phyloP scores from a whole-genome alignment of 2,113 vertebrate species.

The Siniperca chuatsi region DNA sequence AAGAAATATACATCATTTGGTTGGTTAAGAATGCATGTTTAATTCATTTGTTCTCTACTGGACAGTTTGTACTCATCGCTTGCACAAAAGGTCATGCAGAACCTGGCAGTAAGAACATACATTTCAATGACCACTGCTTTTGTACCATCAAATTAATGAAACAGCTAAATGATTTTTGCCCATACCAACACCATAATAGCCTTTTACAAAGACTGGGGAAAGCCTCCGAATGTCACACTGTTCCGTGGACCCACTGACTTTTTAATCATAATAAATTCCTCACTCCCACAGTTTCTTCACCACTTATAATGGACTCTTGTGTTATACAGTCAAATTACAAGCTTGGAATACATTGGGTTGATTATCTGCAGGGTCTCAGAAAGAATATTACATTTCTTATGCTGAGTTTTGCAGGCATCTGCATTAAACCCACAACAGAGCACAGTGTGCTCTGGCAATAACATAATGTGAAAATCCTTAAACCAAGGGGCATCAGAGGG shows the following conservation, averaged over 20 bases:
- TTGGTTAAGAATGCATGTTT: neutral
- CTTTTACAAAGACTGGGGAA: neutral
- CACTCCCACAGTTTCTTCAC: neutral
- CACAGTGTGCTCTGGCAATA: constrained; percentile 15
- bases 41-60: neutral
- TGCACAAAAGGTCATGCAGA: neutral
- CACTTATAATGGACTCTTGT: constrained; percentile 43
- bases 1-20: neutral
- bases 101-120: neutral
- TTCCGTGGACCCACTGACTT: neutral
- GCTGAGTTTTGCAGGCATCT: constrained; percentile 35
- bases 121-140: constrained; percentile 1
- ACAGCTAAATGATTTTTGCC: neutral
- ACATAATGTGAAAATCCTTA: constrained; percentile 41
- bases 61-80: neutral
- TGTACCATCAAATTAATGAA: neutral
- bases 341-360: constrained; percentile 45
- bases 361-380: constrained; percentile 55
- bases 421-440: constrained; percentile 36
- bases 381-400: constrained; percentile 57
- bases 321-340: constrained; percentile 51
- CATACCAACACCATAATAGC: neutral
- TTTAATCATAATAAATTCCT: constrained; percentile 30
- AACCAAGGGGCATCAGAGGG: constrained; percentile 30
- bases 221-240: constrained; percentile 3